phyloP scores from a whole-genome alignment of 2,888 invertebrate species.

The Cosmorhoe ocellata region DNA sequence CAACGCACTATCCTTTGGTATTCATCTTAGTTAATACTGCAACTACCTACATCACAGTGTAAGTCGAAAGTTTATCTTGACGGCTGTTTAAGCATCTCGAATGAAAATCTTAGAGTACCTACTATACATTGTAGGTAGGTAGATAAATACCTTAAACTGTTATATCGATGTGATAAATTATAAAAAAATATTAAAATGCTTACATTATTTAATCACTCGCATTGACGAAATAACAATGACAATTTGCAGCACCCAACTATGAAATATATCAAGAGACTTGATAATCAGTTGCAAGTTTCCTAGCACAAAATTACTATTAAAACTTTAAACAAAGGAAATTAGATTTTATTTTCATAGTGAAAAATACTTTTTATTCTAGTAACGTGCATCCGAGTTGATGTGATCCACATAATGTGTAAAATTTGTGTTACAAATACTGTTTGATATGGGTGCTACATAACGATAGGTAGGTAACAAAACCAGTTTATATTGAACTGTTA shows the following conservation, averaged over 20 bases:
- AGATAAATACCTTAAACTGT: not conserved
- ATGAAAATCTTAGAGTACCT: too few relatives aligned
- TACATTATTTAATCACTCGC: slow-evolving; percentile 12
- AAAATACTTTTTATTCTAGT: not conserved
- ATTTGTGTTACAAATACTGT: slow-evolving; percentile 8
- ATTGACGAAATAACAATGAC: slow-evolving; percentile 8
- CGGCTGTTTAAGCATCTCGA: too few relatives aligned
- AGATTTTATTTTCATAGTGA: slow-evolving; percentile 2
- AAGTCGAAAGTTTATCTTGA: too few relatives aligned
- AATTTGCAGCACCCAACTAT: slow-evolving; percentile 5
- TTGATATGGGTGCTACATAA: slow-evolving; percentile 4
- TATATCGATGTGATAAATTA: not conserved
- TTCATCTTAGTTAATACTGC: too few relatives aligned
- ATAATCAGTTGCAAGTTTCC: slow-evolving; percentile 4
- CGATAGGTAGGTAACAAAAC: too few relatives aligned
- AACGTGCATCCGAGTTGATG: not conserved
- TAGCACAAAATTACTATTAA: not conserved
- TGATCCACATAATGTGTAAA: not conserved
- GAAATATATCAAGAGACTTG: slow-evolving; percentile 7
- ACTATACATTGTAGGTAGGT: too few relatives aligned
- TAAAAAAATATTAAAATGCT: not conserved
- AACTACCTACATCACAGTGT: too few relatives aligned
- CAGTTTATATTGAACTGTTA: too few relatives aligned
- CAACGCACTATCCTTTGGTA: too few relatives aligned
- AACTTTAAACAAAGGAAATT: slow-evolving; percentile 5